phyloP scores from a whole-genome alignment of 2,888 invertebrate genomes.

The Perizoma affinitatum region DNA sequence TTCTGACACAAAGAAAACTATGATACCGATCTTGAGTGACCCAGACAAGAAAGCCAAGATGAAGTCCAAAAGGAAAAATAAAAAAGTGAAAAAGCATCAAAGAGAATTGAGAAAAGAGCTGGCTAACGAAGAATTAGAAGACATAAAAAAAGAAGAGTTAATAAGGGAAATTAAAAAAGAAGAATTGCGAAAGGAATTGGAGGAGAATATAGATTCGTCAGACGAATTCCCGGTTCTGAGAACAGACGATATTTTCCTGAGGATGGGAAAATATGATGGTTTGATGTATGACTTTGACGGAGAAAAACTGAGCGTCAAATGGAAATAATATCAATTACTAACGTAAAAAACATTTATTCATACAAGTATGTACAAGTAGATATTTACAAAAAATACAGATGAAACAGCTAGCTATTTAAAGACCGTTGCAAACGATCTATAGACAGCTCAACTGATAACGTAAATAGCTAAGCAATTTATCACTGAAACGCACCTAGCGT shows the following conservation, averaged over 20 bases:
- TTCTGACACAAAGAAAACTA: not conserved
- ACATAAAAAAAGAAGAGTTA: not conserved
- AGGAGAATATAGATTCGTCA: not conserved
- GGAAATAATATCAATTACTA: conserved; percentile 9
- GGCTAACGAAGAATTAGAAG: too few species aligned
- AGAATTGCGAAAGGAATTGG: too few species aligned
- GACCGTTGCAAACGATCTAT: too few species aligned
- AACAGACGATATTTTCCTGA: conserved; percentile 2
- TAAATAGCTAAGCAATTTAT: not conserved
- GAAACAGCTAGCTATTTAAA: too few species aligned
- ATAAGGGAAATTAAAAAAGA: too few species aligned
- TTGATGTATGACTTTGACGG: conserved; percentile 32
- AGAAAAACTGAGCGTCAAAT: conserved; percentile 21
- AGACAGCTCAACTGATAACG: not conserved
- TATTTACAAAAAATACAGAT: too few species aligned
- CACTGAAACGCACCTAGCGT: too few species aligned
- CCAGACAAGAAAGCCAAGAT: not conserved
- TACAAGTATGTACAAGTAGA: too few species aligned
- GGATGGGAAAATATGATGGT: conserved; percentile 6
- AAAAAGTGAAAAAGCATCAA: not conserved
- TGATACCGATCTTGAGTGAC: not conserved
- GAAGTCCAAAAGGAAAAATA: not conserved
- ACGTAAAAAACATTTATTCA: too few species aligned
- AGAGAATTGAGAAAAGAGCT: not conserved
- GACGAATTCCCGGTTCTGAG: conserved; percentile 15